Evolutionary conservation across 2,888 invertebrate species (phyloP).

Genomic region (Hirtodrosophila trivittata): DNA sequence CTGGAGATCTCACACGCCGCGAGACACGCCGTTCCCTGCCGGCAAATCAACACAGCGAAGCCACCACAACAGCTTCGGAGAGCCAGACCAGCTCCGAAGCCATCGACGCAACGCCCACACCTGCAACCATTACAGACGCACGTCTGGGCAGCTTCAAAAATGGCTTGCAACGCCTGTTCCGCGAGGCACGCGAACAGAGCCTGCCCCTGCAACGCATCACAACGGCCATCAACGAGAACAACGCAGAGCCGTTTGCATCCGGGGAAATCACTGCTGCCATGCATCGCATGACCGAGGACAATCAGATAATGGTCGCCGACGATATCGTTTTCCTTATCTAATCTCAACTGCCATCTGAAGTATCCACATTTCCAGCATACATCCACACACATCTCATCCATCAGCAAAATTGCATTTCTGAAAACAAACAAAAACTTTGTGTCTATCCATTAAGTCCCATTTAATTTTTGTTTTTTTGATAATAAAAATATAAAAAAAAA

Average conservation of each 20-base stretch:
- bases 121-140: constrained; percentile 83
- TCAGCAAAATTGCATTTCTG: constrained; percentile 10
- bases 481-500: no score
- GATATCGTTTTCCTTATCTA: constrained; percentile 93
- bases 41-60: constrained; percentile 26
- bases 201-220: constrained; percentile 88
- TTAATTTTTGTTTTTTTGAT: constrained; percentile 26
- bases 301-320: constrained; percentile 96
- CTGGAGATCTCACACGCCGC: constrained; percentile 82
- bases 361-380: constrained; percentile 37
- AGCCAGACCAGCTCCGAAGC: constrained; percentile 17
- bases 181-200: constrained; percentile 90
- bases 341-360: constrained; percentile 49
- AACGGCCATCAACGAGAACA: constrained; percentile 87
- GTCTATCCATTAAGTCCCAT: constrained; percentile 20
- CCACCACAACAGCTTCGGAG: background rate
- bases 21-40: constrained; percentile 78
- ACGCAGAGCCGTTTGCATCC: constrained; percentile 86
- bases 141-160: constrained; percentile 89
- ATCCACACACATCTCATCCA: constrained; percentile 1
- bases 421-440: constrained; percentile 14
- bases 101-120: constrained; percentile 18
- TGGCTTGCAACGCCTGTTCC: constrained; percentile 90
- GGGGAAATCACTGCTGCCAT: constrained; percentile 92
- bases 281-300: constrained; percentile 92